Conservation (phyloP, 2,797 vertebrate genomes). For the Mus caroli region DNA sequence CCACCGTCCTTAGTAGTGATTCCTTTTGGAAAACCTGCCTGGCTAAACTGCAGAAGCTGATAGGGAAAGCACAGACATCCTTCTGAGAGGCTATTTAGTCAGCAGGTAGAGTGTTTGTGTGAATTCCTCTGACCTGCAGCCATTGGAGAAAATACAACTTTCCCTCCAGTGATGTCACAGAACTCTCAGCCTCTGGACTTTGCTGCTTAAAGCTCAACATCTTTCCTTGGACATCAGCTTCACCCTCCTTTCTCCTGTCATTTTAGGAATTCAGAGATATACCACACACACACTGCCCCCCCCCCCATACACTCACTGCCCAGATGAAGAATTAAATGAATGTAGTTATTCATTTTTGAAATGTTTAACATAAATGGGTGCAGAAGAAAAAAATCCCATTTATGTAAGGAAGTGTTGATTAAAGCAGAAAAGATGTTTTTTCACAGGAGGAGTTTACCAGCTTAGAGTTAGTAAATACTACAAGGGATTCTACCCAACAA, state of each 20-base stretch:
- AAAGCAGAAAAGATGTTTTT: neutral
- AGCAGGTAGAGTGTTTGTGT: constrained; percentile 73
- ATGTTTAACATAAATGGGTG: neutral
- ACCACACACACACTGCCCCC: too few species aligned
- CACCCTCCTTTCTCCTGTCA: neutral
- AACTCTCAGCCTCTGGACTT: neutral
- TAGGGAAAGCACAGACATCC: constrained; percentile 75
- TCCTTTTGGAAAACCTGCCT: constrained; percentile 78
- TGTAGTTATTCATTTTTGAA: constrained; percentile 8
- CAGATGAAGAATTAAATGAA: constrained; percentile 18
- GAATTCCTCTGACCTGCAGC: constrained; percentile 71
- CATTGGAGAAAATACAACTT: constrained; percentile 14
- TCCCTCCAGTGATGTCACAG: neutral
- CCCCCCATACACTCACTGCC: neutral
- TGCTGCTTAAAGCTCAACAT: neutral
- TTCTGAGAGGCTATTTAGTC: constrained; percentile 72
- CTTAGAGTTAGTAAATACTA: too few species aligned
- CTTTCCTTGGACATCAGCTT: neutral
- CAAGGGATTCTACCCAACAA: neutral
- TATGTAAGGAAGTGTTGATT: constrained; percentile 23
- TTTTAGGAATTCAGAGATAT: neutral
- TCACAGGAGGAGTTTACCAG: neutral
- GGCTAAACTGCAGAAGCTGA: constrained; percentile 69
- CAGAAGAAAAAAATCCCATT: neutral
- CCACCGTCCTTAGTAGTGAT: constrained; percentile 73